Percentiles rank a stretch among this genome's conserved stretches.
These are phyloP conservation scores for Zygaena filipendulae DNA, from an alignment of 2,888 invertebrate genomes.

Conservation along the genomic window DNA sequence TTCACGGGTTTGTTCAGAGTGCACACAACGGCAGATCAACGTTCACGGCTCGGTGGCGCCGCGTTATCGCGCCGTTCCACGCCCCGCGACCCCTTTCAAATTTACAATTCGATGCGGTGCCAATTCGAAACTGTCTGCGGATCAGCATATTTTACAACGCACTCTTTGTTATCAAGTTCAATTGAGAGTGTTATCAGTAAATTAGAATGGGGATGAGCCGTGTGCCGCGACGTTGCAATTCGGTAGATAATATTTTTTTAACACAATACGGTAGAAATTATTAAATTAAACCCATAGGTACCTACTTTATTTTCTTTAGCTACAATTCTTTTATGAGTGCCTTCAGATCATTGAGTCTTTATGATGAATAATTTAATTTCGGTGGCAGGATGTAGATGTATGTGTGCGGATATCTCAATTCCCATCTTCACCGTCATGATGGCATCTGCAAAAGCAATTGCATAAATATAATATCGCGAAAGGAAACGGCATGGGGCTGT, in stretches of 20 bases:
- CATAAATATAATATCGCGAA: constrained; percentile 34
- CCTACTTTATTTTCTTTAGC: too few species aligned
- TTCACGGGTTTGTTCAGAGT: constrained; percentile 31
- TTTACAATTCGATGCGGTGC: constrained; percentile 38
- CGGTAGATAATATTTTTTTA: too few species aligned
- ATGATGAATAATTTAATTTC: too few species aligned
- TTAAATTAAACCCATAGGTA: too few species aligned
- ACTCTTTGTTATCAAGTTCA: constrained; percentile 38
- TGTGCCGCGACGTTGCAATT: too few species aligned
- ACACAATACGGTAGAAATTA: too few species aligned
- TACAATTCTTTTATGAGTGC: too few species aligned
- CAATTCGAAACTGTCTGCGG: constrained; percentile 49
- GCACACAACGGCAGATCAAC: constrained; percentile 34
- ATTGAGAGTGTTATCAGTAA: constrained; percentile 43
- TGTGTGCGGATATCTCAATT: too few species aligned
- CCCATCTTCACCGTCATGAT: too few species aligned
- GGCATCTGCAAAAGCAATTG: constrained; percentile 35
- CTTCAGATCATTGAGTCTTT: too few species aligned
- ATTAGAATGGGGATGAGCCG: constrained; percentile 33
- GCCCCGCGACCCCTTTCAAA: constrained; percentile 43
- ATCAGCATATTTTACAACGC: constrained; percentile 52
- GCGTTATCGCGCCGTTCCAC: constrained; percentile 47
- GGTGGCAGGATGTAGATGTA: too few species aligned
- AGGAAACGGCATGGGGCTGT: constrained; percentile 41
- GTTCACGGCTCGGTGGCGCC: constrained; percentile 34